Evolutionary conservation across 2,888 invertebrate genomes (phyloP).

Genomic region (Molanna angustata): DNA sequence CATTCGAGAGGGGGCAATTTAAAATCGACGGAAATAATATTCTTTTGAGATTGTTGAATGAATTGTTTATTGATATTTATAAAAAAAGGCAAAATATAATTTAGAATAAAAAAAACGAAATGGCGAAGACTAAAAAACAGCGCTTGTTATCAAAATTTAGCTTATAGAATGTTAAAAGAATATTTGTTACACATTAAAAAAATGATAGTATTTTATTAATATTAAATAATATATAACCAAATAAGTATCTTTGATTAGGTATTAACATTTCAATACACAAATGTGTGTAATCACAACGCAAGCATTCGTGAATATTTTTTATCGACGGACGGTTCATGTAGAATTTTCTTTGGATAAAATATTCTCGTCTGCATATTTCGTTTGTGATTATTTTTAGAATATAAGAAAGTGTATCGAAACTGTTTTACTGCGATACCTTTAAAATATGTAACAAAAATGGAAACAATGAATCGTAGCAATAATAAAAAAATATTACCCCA

Average conservation of each 20-base stretch:
- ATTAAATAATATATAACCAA: conserved; percentile 30
- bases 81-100: conserved; percentile 21
- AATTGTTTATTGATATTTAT: conserved; percentile 18
- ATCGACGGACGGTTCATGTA: too few species aligned
- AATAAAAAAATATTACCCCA: too few species aligned
- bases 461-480: conserved; percentile 31
- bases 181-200: conserved; percentile 33
- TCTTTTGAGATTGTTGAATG: conserved; percentile 24
- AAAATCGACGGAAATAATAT: conserved; percentile 8
- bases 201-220: conserved; percentile 30
- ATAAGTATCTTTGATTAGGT: conserved; percentile 30
- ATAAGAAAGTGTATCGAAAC: conserved; percentile 29
- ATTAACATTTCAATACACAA: conserved; percentile 26
- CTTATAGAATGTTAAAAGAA: conserved; percentile 33
- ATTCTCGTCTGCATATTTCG: too few species aligned
- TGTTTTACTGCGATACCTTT: conserved; percentile 27
- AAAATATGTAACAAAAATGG: conserved; percentile 7
- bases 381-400: too few species aligned
- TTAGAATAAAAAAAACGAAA: conserved; percentile 29
- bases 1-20: conserved; percentile 25
- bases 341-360: too few species aligned
- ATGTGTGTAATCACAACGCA: too few species aligned
- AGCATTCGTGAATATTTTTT: too few species aligned
- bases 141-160: conserved; percentile 34
- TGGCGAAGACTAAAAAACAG: conserved; percentile 33